phyloP scores from a whole-genome alignment of 2,797 vertebrate species.

The Phrynocephalus forsythii region DNA sequence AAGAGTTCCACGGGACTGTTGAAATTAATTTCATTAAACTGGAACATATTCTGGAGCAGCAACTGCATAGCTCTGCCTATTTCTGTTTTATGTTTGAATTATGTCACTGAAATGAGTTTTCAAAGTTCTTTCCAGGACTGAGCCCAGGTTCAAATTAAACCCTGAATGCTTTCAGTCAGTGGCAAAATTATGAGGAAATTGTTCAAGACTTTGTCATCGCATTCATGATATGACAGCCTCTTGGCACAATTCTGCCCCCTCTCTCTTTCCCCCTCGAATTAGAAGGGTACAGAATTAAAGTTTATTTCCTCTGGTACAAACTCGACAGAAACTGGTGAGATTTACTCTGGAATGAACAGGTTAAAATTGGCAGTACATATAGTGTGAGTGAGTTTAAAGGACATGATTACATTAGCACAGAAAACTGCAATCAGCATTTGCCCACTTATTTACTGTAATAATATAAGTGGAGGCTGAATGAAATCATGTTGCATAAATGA shows the following conservation, averaged over 20 bases:
- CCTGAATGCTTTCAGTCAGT: neutral
- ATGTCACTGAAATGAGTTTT: neutral
- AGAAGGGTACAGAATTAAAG: neutral
- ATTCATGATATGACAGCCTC: neutral
- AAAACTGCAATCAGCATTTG: conserved; percentile 2
- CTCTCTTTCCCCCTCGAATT: neutral
- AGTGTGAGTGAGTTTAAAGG: neutral
- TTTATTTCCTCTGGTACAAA: neutral
- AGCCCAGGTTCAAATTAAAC: neutral
- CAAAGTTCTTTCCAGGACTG: neutral
- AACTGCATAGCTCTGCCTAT: neutral
- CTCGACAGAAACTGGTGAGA: neutral
- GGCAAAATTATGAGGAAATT: neutral
- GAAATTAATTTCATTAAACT: neutral
- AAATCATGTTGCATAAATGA: conserved; percentile 21
- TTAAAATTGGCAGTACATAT: neutral
- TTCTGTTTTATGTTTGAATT: neutral
- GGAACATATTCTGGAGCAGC: neutral
- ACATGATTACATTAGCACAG: neutral
- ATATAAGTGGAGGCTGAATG: conserved; percentile 6
- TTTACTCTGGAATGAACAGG: neutral
- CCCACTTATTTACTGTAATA: conserved; percentile 24
- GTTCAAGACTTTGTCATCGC: neutral
- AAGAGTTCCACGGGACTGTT: neutral
- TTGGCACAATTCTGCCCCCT: neutral